These are phyloP conservation scores for Bovichtus variegatus DNA, from an alignment of 2,797 vertebrate species.

Conservation along the genomic window DNA sequence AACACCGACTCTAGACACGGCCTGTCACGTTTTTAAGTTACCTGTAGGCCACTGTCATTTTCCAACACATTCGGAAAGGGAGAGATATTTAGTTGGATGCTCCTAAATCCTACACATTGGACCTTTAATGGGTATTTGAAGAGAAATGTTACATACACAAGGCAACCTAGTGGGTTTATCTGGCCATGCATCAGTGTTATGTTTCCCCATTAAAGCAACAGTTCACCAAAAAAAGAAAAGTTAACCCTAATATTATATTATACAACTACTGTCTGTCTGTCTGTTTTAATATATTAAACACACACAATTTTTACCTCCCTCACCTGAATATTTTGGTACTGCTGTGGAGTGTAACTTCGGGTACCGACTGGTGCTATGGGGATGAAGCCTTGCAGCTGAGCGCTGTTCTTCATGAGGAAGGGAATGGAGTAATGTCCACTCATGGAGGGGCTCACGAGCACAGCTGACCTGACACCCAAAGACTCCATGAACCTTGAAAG, in stretches of 20 bases:
- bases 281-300: background rate
- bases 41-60: too few species aligned
- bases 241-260: too few species aligned
- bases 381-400: constrained; percentile 89
- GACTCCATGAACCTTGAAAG: constrained; percentile 88
- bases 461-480: constrained; percentile 83
- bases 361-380: constrained; percentile 92
- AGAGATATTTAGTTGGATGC: too few species aligned
- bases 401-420: constrained; percentile 88
- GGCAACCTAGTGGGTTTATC: background rate
- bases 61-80: too few species aligned
- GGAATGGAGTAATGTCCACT: constrained; percentile 94
- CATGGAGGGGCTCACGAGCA: constrained; percentile 95
- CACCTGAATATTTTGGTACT: constrained; percentile 92
- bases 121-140: background rate
- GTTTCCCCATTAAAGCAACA: background rate
- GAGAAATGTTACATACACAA: background rate
- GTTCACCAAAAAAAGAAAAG: background rate
- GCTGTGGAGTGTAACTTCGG: constrained; percentile 87
- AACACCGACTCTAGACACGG: too few species aligned
- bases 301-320: background rate
- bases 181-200: background rate
- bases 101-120: too few species aligned
- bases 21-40: too few species aligned
- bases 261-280: too few species aligned